phyloP scores from a whole-genome alignment of 1,140 invertebrate species.

The Zeugodacus cucurbitae region DNA sequence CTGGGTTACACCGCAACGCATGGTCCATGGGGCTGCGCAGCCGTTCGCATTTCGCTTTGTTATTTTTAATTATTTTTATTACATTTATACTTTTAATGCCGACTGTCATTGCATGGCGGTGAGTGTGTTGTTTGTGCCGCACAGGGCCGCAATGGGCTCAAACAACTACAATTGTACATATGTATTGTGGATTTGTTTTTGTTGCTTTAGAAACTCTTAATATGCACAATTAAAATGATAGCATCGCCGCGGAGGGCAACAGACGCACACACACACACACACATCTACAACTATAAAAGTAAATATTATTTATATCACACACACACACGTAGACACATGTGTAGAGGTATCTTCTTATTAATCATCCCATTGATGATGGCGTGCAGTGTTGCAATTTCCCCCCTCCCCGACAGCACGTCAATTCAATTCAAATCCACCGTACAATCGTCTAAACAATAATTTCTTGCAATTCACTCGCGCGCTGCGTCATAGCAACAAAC shows the following conservation, averaged over 20 bases:
- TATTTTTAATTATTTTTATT: constrained; percentile 37
- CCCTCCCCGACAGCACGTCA: not conserved
- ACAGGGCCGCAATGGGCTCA: not conserved
- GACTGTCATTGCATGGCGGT: not conserved
- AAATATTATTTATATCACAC: not conserved
- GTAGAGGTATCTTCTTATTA: not conserved
- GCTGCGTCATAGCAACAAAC: not conserved
- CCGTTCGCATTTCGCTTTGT: not conserved
- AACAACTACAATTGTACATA: not conserved
- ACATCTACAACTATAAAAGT: not conserved
- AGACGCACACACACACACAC: not conserved
- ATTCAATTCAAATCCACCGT: not conserved
- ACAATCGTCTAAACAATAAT: not conserved
- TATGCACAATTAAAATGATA: constrained; percentile 24
- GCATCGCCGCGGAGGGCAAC: not conserved
- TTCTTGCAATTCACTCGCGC: not conserved
- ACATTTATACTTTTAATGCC: constrained; percentile 26
- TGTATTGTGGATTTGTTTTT: no score
- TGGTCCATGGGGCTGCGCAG: not conserved
- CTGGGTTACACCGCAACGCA: not conserved
- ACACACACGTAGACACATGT: not conserved
- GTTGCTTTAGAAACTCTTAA: not conserved
- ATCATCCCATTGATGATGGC: not conserved
- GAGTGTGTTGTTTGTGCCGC: not conserved
- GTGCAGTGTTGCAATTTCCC: not conserved